These are phyloP conservation scores for Triplophysa yarkandensis DNA, from an alignment of 2,797 vertebrate genomes.

Conservation along the genomic window DNA sequence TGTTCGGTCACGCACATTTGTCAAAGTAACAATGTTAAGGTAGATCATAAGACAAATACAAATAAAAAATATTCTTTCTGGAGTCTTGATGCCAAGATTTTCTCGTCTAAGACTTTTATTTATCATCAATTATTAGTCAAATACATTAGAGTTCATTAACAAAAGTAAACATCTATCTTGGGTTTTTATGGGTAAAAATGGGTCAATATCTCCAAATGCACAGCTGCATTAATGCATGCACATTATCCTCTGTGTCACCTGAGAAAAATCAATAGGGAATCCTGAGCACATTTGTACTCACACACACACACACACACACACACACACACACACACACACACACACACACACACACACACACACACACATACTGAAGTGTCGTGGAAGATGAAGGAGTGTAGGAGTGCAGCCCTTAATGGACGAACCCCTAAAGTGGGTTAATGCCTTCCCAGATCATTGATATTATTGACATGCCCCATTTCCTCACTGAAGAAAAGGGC, in stretches of 20 bases:
- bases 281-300: not conserved
- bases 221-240: not conserved
- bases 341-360: not conserved
- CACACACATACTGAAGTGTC: not conserved
- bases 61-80: too few species aligned
- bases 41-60: too few species aligned
- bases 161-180: not conserved
- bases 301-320: not conserved
- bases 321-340: not conserved
- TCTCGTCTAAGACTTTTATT: too few species aligned
- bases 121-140: too few species aligned
- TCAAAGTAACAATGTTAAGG: too few species aligned
- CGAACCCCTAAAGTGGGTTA: slow-evolving; percentile 47
- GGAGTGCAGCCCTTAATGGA: slow-evolving; percentile 32
- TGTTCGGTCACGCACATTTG: too few species aligned
- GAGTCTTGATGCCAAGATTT: too few species aligned
- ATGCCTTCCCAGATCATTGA: slow-evolving; percentile 47
- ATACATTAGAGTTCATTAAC: not conserved
- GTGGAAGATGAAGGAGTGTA: slow-evolving; percentile 14
- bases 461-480: slow-evolving; percentile 48
- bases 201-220: slow-evolving; percentile 12
- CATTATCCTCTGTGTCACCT: slow-evolving; percentile 14
- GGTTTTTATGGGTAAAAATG: not conserved
- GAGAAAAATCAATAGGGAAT: slow-evolving; percentile 26
- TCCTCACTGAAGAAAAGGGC: slow-evolving; percentile 33